Base-by-base conservation (phyloP, 2,888 invertebrate species). In the Apantesis nais region DNA sequence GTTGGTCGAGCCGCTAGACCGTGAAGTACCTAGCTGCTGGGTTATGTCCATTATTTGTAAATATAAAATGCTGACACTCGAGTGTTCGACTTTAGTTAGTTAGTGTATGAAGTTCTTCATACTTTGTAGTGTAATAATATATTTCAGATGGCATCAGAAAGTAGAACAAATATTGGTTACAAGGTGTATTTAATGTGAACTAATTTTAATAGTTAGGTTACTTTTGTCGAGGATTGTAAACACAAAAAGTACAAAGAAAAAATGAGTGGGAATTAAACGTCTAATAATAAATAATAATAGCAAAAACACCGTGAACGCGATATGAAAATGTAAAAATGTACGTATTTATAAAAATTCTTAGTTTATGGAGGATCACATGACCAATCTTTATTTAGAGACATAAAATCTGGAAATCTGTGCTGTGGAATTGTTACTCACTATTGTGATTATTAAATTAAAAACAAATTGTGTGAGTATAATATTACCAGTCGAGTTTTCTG, bases 191-290 rank as follows among this genome's bases (percentile, higher is more conserved):
- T 85, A 86, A 89, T 88, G 87, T 89, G 85, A 86, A 85, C 84
- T 88, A 86, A 86, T 88, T 86, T 88, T 88, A 89, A 89, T 78
- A 79, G 86, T 89, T 90, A 92, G 89, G 88, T 91, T 90, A 90
- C 87, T 89, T 88, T 88, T 88, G 85, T 84, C 86, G 85, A 83
- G 88, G 85, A 88, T 87, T 86, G 88, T 89, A 88, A 91, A 89
- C 86, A 88, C 86, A 89, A 91, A 83, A 92, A 93, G 93, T 93
- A 93, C 93, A 93, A 93, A 93, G 89, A 86, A 87, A 87, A 88
- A 86, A 85, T 88, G 88, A 88, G 83, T 87, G 90, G 86, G 83
- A 85, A 86, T 85, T 84, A 85, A 83, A 85, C 82, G 75, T 83
- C 81, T 85, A 79, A 83, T 87, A 83, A 84, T 83, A 79, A 80